Evolutionary conservation across 2,888 invertebrate species (phyloP).

Genomic region (Hypomecis atomaria): DNA sequence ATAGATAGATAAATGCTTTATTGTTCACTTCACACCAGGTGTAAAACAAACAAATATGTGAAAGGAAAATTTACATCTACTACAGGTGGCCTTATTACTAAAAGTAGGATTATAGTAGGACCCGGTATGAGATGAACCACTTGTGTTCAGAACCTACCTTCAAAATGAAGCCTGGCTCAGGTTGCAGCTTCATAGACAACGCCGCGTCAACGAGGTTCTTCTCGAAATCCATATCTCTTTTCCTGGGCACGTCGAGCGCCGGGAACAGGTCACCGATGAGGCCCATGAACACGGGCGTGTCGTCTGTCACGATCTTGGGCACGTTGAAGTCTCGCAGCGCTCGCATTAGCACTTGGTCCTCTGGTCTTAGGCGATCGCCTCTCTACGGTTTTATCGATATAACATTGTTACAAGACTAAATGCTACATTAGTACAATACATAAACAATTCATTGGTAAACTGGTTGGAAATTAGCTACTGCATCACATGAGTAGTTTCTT

Average conservation of each 20-base stretch:
- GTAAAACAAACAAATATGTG: too few species aligned
- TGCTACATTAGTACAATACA: too few species aligned
- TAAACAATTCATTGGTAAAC: too few species aligned
- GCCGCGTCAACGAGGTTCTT: slow-evolving; percentile 90
- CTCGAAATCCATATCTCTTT: slow-evolving; percentile 94
- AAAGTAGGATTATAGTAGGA: too few species aligned
- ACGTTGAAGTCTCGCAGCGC: slow-evolving; percentile 97
- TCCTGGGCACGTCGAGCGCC: slow-evolving; percentile 95
- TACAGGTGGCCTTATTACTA: too few species aligned
- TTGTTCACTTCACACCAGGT: too few species aligned
- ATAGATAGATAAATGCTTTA: too few species aligned
- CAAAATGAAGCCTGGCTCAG: slow-evolving; percentile 94
- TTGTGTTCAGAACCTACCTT: slow-evolving; percentile 80
- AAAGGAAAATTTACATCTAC: too few species aligned
- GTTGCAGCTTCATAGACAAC: slow-evolving; percentile 92
- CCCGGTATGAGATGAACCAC: too few species aligned
- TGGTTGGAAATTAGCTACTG: too few species aligned
- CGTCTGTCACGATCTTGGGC: slow-evolving; percentile 97
- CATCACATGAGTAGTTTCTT: too few species aligned
- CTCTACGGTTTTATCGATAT: slow-evolving; percentile 67
- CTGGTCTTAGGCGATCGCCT: slow-evolving; percentile 90
- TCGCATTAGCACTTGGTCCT: slow-evolving; percentile 97
- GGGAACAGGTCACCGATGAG: slow-evolving; percentile 97
- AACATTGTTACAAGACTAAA: too few species aligned
- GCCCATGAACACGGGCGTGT: slow-evolving; percentile 96